These are phyloP conservation scores for Urechis unicinctus DNA, from an alignment of 2,888 invertebrate genomes.

Conservation along the genomic window DNA sequence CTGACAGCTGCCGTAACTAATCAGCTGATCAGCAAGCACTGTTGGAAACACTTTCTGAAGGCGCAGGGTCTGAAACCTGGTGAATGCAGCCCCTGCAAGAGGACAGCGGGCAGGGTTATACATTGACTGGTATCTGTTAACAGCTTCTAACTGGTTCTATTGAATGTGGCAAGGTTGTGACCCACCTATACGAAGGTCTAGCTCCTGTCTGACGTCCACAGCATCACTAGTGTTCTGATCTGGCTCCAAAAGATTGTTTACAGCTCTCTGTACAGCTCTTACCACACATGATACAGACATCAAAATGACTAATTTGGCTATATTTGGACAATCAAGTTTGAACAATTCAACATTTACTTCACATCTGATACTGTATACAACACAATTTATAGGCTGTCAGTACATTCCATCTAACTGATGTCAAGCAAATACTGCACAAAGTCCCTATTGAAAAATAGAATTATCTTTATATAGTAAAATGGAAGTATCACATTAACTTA, in stretches of 20 bases:
- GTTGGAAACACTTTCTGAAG: conserved; percentile 61
- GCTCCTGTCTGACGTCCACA: conserved; percentile 82
- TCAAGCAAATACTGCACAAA: conserved; percentile 2
- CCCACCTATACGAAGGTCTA: conserved; percentile 90
- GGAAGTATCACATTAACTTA: conserved; percentile 28
- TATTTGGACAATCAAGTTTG: too few species aligned
- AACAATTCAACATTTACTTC: too few species aligned
- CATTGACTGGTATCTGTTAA: too few species aligned
- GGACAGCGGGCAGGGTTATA: too few species aligned
- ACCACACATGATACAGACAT: too few species aligned
- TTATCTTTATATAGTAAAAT: background rate
- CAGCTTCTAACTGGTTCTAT: too few species aligned
- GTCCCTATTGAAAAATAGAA: background rate
- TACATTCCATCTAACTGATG: too few species aligned
- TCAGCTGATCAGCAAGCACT: conserved; percentile 63
- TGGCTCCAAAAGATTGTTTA: conserved; percentile 71
- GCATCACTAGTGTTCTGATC: conserved; percentile 79
- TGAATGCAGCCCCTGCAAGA: conserved; percentile 81
- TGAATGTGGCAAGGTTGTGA: too few species aligned
- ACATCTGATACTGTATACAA: too few species aligned
- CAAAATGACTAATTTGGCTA: too few species aligned
- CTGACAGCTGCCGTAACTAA: conserved; percentile 98
- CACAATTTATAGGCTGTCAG: too few species aligned
- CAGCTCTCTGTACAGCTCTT: conserved; percentile 67
- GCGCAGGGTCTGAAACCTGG: conserved; percentile 89